These are phyloP conservation scores for Geotrupes spiniger DNA, from an alignment of 2,888 invertebrate species.

Conservation along the genomic window DNA sequence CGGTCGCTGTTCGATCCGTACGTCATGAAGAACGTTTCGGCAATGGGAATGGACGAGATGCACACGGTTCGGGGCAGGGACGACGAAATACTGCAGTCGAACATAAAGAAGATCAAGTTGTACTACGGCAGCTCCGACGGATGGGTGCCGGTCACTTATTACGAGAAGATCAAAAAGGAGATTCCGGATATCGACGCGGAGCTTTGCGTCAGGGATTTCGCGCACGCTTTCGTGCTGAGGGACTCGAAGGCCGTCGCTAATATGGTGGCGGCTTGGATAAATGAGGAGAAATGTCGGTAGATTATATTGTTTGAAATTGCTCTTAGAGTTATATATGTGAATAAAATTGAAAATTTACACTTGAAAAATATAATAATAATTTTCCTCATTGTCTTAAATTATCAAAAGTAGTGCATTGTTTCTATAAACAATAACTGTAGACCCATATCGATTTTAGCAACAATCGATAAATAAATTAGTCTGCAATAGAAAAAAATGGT, in stretches of 20 bases:
- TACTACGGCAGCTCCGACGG: constrained; percentile 76
- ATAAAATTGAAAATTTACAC: too few species aligned
- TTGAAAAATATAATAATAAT: too few species aligned
- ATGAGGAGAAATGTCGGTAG: too few species aligned
- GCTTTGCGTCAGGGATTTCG: constrained; percentile 58
- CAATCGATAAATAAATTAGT: too few species aligned
- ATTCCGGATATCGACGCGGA: constrained; percentile 61
- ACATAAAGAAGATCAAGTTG: constrained; percentile 65
- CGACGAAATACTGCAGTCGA: constrained; percentile 34
- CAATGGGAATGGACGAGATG: constrained; percentile 1
- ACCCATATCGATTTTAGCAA: too few species aligned
- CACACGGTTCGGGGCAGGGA: background rate
- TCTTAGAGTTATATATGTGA: too few species aligned
- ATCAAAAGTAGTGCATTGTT: too few species aligned
- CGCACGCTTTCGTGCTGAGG: constrained; percentile 79
- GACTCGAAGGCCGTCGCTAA: constrained; percentile 58
- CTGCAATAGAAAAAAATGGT: too few species aligned
- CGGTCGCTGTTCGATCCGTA: background rate
- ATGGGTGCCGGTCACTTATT: constrained; percentile 78
- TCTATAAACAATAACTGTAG: too few species aligned
- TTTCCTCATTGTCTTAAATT: too few species aligned
- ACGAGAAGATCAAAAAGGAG: constrained; percentile 59
- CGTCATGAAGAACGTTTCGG: background rate
- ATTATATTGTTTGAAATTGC: too few species aligned
- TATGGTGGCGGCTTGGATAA: constrained; percentile 41